phyloP scores from a whole-genome alignment of 2,888 invertebrate species.

The Polyommatus iphigenia region DNA sequence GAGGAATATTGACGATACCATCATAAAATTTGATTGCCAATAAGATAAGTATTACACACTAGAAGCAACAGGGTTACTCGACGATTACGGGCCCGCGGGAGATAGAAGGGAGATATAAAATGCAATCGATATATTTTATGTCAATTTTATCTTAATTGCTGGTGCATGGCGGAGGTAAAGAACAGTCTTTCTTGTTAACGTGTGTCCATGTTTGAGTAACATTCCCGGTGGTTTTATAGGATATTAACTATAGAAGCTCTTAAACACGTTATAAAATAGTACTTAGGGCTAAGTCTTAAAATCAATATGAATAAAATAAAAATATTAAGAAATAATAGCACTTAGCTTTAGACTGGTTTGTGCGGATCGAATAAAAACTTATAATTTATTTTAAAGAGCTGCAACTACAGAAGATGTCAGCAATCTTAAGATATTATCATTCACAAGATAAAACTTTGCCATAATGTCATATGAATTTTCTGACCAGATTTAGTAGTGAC shows the following conservation, averaged over 20 bases:
- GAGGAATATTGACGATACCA: constrained; percentile 23
- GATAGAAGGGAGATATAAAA: constrained; percentile 45
- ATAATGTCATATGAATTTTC: neutral
- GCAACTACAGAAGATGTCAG: too few relatives aligned
- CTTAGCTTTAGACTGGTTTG: neutral
- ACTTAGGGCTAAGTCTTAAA: neutral
- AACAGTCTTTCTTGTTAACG: constrained; percentile 46
- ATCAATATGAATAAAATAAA: neutral
- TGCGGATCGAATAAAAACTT: neutral
- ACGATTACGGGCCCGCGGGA: constrained; percentile 39
- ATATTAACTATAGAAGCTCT: constrained; percentile 12
- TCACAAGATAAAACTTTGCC: neutral
- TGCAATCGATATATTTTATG: constrained; percentile 47
- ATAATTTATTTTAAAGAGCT: neutral
- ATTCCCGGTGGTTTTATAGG: constrained; percentile 31
- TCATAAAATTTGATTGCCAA: constrained; percentile 39
- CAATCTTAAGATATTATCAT: neutral
- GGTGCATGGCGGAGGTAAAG: constrained; percentile 43
- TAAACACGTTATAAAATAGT: neutral
- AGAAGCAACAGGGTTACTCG: constrained; percentile 44
- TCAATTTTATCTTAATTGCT: constrained; percentile 49
- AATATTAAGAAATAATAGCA: neutral
- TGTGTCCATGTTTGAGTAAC: constrained; percentile 41
- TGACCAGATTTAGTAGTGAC: neutral
- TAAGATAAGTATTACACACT: constrained; percentile 44